Percentiles rank a stretch among this genome's conserved stretches.
These are phyloP conservation scores for Holotrichia oblita DNA, from an alignment of 1,140 invertebrate species.

Conservation along the genomic window DNA sequence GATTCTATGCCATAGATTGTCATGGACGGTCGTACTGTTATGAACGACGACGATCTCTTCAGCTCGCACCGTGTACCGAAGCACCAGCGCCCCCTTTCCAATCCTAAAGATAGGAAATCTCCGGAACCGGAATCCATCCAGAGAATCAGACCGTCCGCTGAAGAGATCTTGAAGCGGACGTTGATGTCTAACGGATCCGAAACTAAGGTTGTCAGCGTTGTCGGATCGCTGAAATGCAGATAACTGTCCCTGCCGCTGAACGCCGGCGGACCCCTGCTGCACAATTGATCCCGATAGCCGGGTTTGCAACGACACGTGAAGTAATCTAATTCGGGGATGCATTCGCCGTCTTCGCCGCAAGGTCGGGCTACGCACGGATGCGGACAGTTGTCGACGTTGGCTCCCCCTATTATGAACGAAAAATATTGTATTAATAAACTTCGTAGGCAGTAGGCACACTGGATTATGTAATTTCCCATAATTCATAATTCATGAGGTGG, in stretches of 20 bases:
- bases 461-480: too few relatives aligned
- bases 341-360: slow-evolving; percentile 81
- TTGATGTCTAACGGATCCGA: slow-evolving; percentile 84
- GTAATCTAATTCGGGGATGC: slow-evolving; percentile 78
- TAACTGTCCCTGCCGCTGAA: slow-evolving; percentile 71
- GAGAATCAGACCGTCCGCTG: slow-evolving; percentile 81
- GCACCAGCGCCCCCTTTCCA: slow-evolving; percentile 73
- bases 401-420: background rate
- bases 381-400: slow-evolving; percentile 84
- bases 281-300: slow-evolving; percentile 57
- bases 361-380: slow-evolving; percentile 85
- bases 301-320: slow-evolving; percentile 83
- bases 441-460: too few relatives aligned
- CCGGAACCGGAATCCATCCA: slow-evolving; percentile 83
- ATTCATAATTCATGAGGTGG: too few relatives aligned
- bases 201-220: slow-evolving; percentile 74
- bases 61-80: slow-evolving; percentile 77
- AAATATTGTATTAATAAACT: too few relatives aligned
- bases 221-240: slow-evolving; percentile 76
- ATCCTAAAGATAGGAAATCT: slow-evolving; percentile 84
- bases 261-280: slow-evolving; percentile 55
- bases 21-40: slow-evolving; percentile 87
- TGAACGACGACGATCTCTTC: slow-evolving; percentile 80
- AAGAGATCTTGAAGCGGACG: slow-evolving; percentile 75
- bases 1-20: slow-evolving; percentile 92